phyloP scores from a whole-genome alignment of 2,113 vertebrate species.

The Ramphastos sulfuratus region DNA sequence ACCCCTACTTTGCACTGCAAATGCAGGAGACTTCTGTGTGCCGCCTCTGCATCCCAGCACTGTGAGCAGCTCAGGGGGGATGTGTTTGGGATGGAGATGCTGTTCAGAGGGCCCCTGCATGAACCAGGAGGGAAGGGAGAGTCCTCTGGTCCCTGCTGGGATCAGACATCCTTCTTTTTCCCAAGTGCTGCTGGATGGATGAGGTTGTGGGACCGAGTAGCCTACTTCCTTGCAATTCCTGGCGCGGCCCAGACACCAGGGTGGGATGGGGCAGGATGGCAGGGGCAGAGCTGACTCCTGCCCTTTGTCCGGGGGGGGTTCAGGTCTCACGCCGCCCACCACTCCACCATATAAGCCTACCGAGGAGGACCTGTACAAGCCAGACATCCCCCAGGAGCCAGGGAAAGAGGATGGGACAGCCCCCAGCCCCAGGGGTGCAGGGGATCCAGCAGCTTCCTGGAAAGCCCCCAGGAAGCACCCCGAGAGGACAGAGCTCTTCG shows the following conservation, averaged over 20 bases:
- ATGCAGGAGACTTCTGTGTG: accelerated
- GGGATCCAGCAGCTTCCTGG: conserved; percentile 33
- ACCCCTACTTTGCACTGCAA: not conserved
- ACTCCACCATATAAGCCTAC: conserved; percentile 94
- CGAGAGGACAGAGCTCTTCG: conserved; percentile 91
- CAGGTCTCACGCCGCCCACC: conserved; percentile 96
- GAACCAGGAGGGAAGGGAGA: not conserved
- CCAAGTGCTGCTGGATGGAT: not conserved
- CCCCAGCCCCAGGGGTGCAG: conserved; percentile 25
- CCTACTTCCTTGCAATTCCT: not conserved
- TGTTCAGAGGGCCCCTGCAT: not conserved
- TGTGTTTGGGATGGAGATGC: accelerated
- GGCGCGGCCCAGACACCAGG: not conserved
- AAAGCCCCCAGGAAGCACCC: conserved; percentile 85
- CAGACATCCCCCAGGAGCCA: conserved; percentile 79
- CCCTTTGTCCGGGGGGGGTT: not conserved
- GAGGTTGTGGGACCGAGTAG: not conserved
- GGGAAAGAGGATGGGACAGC: conserved; percentile 42
- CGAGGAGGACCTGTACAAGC: conserved; percentile 95
- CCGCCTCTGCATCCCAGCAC: accelerated
- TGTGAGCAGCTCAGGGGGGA: not conserved
- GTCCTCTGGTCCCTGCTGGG: not conserved
- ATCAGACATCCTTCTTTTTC: not conserved
- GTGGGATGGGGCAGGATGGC: not conserved
- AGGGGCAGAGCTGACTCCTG: conserved; percentile 19